Evolutionary conservation across 2,888 invertebrate genomes (phyloP), one percentile per base, ranked within the genome.

Genomic region (Lasioglossum marginatum): DNA sequence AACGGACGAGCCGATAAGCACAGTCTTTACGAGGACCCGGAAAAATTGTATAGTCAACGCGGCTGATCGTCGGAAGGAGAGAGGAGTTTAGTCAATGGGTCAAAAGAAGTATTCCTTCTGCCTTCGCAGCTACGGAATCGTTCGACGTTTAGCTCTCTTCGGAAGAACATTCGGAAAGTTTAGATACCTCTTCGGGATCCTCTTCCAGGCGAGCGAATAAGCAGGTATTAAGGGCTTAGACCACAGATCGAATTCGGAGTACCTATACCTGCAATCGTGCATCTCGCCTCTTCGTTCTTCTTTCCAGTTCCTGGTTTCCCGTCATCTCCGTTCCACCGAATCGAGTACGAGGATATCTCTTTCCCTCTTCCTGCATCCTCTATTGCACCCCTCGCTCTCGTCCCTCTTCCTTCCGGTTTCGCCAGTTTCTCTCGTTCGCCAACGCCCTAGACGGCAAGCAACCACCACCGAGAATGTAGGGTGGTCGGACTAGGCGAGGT

Each of bases 181-280:
- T 92, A 91, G 92, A 92, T 92, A 92, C 92, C 89, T 89, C 90
- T 90, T 80, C 87, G 90, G 87, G 90, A 91, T 90, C 90, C 89
- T 91, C 89, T 91, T 91, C 89, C 88, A 85, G 89, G 83, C 88
- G 91, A 88, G 89, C 90, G 92, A 93, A 92, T 93, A 93, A 93
- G 93, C 92, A 92, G 92, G 93, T 91, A 92, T 93, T 93, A 93
- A 92, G 89, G 92, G 92, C 92, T 92, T 91, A 92, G 91, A 90
- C 90, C 87, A 85, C 90, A 91, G 91, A 91, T 91, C 91, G 91
- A 91, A 91, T 91, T 90, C 89, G 90, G 86, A 87, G 83, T 81
- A 87, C 78, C 87, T 86, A 89, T 86, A 85, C 81, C 86, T 82
- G 85, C 88, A 84, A 90, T 83, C 87, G 83, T 86, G 83, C 81